Base-by-base conservation (phyloP, 2,113 vertebrate genomes). In the Sprattus sprattus region DNA sequence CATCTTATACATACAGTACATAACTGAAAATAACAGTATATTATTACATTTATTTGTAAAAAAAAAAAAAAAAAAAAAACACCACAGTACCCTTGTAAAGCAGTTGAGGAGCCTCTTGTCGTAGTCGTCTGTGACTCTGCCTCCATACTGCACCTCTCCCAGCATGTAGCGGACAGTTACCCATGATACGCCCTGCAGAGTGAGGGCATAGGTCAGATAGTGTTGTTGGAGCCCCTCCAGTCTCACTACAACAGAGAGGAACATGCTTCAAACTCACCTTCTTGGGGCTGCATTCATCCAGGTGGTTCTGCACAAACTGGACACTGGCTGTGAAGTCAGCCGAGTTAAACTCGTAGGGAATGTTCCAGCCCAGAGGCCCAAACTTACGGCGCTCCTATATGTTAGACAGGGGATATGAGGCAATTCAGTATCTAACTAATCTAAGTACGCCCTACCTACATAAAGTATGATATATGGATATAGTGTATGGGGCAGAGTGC, bases 71-170 rank as follows among this genome's bases (percentile, higher is more conserved):
- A 28, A 71, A 25, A 71, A 71, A 71, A 39, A 78, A 49, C n/a
- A 28, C 5, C n/a, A 75, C 22, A 64, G 89, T 92, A 92, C 91
- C 3, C 84, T 95, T 46, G 96, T 93, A 88, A 98, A 96, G 0
- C 96, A 96, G 88, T 97, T 97, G 81, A 97, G 91, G 45, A 97
- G 89, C 45, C 95, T 94, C 89, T 97, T 97, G 87, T 97, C 96
- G 0, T 95, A 96, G 89, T 96, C 94, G 47, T 97, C 96, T 0
- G 96, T 97, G 88, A 97, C 96, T 90, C 96, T 93, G 25, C 96
- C 96, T 60, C 96, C 96, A 78, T 97, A 97, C n/a, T 96, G 97
- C 67, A 98, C 97, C 89, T 98, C 97, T 45, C 96, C 96, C 84
- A 97, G 95, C 97, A 98, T 97, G 91, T 98, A 98, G 67, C 92